These are phyloP conservation scores for Gasterosteus aculeatus DNA, from an alignment of 2,113 vertebrate genomes.

Conservation along the genomic window DNA sequence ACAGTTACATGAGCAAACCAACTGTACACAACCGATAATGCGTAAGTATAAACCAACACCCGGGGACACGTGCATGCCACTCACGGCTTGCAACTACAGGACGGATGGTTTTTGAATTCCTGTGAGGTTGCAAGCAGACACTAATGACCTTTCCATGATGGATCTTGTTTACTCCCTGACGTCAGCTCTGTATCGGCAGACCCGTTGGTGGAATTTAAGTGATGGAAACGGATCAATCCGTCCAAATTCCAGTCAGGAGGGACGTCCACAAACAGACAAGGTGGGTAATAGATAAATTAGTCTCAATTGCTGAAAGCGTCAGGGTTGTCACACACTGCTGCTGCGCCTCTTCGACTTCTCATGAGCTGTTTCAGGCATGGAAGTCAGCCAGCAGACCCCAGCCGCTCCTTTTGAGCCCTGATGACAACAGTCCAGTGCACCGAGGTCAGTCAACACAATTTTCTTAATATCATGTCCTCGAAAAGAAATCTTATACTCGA, in stretches of 20 bases:
- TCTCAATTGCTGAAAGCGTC: background rate
- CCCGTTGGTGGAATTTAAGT: slow-evolving; percentile 23
- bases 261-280: slow-evolving; percentile 1
- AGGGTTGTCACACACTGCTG: background rate
- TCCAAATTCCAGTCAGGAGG: slow-evolving; percentile 2
- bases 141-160: slow-evolving; percentile 52
- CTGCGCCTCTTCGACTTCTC: slow-evolving; percentile 41
- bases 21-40: background rate
- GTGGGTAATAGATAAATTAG: background rate
- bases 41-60: background rate
- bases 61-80: background rate
- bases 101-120: background rate
- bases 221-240: slow-evolving; percentile 21
- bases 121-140: slow-evolving; percentile 18
- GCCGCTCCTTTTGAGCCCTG: slow-evolving; percentile 15
- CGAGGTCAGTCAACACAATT: slow-evolving; percentile 19
- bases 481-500: too few relatives aligned
- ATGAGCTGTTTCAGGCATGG: slow-evolving; percentile 34
- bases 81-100: background rate
- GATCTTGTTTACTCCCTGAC: slow-evolving; percentile 47
- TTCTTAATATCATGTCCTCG: background rate
- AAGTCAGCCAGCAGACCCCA: slow-evolving; percentile 43
- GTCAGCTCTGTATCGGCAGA: slow-evolving; percentile 24
- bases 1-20: background rate
- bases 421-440: slow-evolving; percentile 19